Evolutionary conservation across 2,113 vertebrate species (phyloP).

Genomic region (Passer domesticus): DNA sequence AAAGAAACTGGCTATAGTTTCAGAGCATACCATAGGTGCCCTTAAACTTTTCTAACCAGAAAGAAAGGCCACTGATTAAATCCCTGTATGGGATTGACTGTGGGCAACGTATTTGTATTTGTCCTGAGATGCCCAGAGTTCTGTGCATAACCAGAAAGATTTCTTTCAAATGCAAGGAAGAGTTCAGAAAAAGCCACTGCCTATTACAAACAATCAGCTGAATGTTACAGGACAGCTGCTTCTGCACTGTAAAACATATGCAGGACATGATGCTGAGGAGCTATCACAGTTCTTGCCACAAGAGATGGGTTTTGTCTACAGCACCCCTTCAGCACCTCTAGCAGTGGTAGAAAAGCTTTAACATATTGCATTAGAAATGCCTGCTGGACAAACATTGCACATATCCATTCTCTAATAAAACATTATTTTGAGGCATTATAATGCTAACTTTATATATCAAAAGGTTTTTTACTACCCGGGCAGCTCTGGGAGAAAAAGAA

Average conservation of each 20-base stretch:
- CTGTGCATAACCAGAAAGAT: not conserved
- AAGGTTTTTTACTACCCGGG: not conserved
- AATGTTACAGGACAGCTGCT: not conserved
- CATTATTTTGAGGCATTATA: not conserved
- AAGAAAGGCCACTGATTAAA: not conserved
- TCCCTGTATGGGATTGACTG: not conserved
- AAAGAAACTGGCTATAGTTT: not conserved
- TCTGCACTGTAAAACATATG: not conserved
- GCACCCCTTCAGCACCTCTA: not conserved
- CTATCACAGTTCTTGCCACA: not conserved
- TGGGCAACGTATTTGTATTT: not conserved
- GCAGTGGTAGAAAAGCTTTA: not conserved
- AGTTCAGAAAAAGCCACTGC: not conserved
- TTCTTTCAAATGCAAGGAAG: not conserved
- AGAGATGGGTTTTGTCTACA: not conserved
- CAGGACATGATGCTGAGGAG: not conserved
- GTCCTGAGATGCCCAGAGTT: not conserved
- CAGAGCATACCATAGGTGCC: not conserved
- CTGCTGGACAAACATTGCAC: not conserved
- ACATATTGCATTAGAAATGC: not conserved
- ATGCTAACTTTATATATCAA: not conserved
- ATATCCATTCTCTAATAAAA: not conserved
- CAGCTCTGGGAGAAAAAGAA: not conserved
- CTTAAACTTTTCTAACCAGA: not conserved
- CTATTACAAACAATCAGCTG: not conserved